Base-by-base conservation (phyloP, 2,888 invertebrate genomes). In the Germaria angustata region DNA sequence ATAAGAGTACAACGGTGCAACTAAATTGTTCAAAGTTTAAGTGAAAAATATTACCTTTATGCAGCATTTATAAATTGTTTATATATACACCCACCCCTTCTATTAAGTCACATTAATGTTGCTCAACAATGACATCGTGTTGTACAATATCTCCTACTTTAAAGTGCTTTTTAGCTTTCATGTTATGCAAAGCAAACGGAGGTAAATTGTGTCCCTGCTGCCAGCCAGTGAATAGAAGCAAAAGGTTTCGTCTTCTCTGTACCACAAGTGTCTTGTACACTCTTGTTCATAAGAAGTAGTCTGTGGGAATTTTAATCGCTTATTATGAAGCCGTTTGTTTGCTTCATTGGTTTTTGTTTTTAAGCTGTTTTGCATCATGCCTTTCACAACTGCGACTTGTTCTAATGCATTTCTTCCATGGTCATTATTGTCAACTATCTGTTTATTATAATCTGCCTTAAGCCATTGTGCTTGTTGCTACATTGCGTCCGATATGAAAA, bases 311-410 rank as follows among this genome's bases (percentile, higher is more conserved):
- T 85, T 84, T 84, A 86, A 86, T 83, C 84, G 81, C 85, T 85
- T 86, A 84, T 84, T 85, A 85, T 81, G 51, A 75, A 81, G 81
- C 82, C 80, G 80, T 83, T 82, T 84, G 84, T 81, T 78, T 80
- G 80, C 82, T 83, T 86, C 86, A 86, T 87, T 88, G 86, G 59
- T 83, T 85, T 77, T 69, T 59, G 71, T 77, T 85, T 75, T 80
- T 71, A 65, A 77, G 76, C 79, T 72, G 55, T 44, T 66, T 41
- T 32, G 13, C 46, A 46, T 46, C 36, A 9, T n/a, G 22, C 51
- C 17, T 49, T 59, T 22, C 20, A 17, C 46, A 46, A 55, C 34
- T 53, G 28, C 44, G 2, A 22, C 41, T 53, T n/a, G 57, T 51
- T 77, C 59, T 4, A 3, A 28, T 49, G 49, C 24, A 32, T 9